Evolutionary conservation across 2,113 vertebrate species (phyloP), one percentile per base, ranked within the genome.

Genomic region (Pseudopodoces humilis): DNA sequence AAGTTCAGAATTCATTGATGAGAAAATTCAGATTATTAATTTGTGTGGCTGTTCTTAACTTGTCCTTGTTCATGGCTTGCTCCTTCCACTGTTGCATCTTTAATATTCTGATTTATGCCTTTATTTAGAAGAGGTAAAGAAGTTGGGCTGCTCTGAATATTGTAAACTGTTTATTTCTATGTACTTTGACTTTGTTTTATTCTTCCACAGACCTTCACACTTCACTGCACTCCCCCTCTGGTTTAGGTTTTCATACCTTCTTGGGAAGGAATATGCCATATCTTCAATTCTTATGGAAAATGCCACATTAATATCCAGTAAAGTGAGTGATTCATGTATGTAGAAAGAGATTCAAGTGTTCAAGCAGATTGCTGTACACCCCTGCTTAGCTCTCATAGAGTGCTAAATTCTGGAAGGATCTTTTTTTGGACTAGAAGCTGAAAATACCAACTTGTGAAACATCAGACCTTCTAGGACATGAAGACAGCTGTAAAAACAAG

Each of bases 401-500:
- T 55, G 87, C 41, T 60, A 24, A 82, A 68, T 85, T 87, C 59
- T 71, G 78, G 82, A 95, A 59, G 37, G 70, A 56, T 85, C 84
- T 90, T 77, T 90, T 96, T 91, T 84, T 90, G 70, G 78, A 76
- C n/a, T 69, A 37, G 58, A 62, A 87, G 53, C 44, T 83, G 90
- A 79, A 89, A 85, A 93, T 85, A 52, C 22, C 60, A 47, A 91
- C 62, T 62, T 79, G 31, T 64, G 65, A 82, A 93, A 83, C 89
- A 86, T 95, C 72, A 86, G 83, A 47, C 74, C 67, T 92, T 88
- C 68, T 90, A 86, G 91, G 85, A 92, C 49, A 44, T 11, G 49
- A 79, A 92, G 80, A 68, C 91, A 95, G 88, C 86, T 92, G 88
- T 94, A 53, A 90, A 95, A 96, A 94, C 77, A 94, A 88, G 56